Base-by-base conservation (phyloP, 2,888 invertebrate genomes). In the Anodontia alba region DNA sequence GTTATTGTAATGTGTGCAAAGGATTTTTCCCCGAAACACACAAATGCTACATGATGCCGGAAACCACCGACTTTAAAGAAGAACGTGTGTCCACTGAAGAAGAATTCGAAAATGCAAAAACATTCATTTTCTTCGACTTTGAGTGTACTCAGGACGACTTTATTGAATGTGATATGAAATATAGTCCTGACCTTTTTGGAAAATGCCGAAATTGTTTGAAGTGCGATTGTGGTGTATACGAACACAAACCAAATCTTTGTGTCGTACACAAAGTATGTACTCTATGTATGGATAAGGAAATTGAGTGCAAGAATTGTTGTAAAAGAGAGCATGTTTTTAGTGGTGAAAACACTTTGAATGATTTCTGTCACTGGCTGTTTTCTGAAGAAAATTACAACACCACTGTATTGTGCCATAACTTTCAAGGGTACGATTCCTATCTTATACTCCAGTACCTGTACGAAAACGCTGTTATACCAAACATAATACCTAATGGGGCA, bases 221-320 rank as follows among this genome's bases (percentile, higher is more conserved):
- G 38, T 70, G 42, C 1, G 23, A 31, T 23, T 76, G 76, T 69
- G 76, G 76, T 33, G 17, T 8, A 20, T 69, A 33, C 31, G 72
- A 76, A 54, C 76, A 76, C 42, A 33, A 15, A n/a, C 76, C 57
- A 3, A 76, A 76, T 33, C 26, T 70, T 10, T 76, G 76, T 54
- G 70, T 76, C 15, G 76, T 31, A 8, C 70, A 76, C 8, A 76
- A 76, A 70, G 76, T 76, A 43, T 76, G 76, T 26, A 42, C 76
- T 23, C 5, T 43, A 12, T 76, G 70, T 70, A 70, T 70, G 70
- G 42, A 76, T n/a, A 43, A 36, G n/a, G 33, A 26, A 7, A 57
- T 54, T 7, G 75, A 75, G 36, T 76, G 75, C 66, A 69, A 69
- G 1, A 1, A 38, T 2, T 76, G 75, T 76, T 68, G 69, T 1